Conservation (phyloP, 1,140 invertebrate species). For the Drosophila azteca region DNA sequence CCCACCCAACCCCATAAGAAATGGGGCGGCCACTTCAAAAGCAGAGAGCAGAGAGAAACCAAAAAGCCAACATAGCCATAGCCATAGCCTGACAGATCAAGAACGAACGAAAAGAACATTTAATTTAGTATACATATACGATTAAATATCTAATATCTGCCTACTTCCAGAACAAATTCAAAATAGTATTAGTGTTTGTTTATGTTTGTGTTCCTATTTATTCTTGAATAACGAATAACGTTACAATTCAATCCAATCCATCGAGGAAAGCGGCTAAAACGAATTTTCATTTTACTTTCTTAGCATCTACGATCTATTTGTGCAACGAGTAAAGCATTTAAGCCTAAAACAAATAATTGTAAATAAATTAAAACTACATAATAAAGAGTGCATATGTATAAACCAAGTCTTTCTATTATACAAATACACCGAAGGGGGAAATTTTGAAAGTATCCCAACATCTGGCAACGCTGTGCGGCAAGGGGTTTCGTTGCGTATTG, state of each 20-base stretch:
- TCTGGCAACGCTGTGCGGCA: slow-evolving; percentile 57
- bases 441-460: slow-evolving; percentile 18
- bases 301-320: slow-evolving; percentile 65
- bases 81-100: slow-evolving; percentile 60
- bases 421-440: no score
- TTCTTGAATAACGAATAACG: slow-evolving; percentile 66
- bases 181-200: slow-evolving; percentile 76
- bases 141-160: slow-evolving; percentile 21
- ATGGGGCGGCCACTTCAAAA: slow-evolving; percentile 14
- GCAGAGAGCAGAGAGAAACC: slow-evolving; percentile 52
- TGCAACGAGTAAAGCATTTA: slow-evolving; percentile 75
- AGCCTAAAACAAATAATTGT: slow-evolving; percentile 74
- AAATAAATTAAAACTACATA: slow-evolving; percentile 80
- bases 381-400: slow-evolving; percentile 75
- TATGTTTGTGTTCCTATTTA: slow-evolving; percentile 79
- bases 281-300: slow-evolving; percentile 67
- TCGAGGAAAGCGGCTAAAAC: slow-evolving; percentile 69
- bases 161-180: slow-evolving; percentile 62
- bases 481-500: slow-evolving; percentile 55
- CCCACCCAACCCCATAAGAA: neutral
- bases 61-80: slow-evolving; percentile 50
- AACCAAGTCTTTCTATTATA: neutral
- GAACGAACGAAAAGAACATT: slow-evolving; percentile 49
- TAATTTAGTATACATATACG: slow-evolving; percentile 41
- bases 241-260: slow-evolving; percentile 63